These are phyloP conservation scores for Anagrus nilaparvatae DNA, from an alignment of 1,140 invertebrate species.

Conservation along the genomic window DNA sequence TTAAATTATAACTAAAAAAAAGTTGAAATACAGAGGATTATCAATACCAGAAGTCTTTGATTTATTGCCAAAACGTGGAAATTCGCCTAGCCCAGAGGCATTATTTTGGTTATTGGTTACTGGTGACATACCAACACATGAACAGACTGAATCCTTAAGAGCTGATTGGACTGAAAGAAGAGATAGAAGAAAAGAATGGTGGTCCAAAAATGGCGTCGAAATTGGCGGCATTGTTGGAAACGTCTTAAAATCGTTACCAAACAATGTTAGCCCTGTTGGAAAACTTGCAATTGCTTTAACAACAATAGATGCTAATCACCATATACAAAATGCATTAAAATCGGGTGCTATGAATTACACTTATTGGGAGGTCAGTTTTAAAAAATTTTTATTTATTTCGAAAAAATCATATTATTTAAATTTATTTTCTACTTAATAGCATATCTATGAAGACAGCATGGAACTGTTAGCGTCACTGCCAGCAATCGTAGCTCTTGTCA, in stretches of 20 bases:
- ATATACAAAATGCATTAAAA: conserved; percentile 13
- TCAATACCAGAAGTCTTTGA: conserved; percentile 26
- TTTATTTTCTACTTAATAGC: conserved; percentile 18
- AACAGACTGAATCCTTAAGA: conserved; percentile 25
- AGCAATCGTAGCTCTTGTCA: conserved; percentile 23
- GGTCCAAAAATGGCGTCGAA: conserved; percentile 20
- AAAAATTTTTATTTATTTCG: background rate
- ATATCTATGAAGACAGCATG: conserved; percentile 31
- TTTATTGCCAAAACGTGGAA: conserved; percentile 24
- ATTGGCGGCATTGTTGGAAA: conserved; percentile 21
- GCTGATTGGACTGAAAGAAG: conserved; percentile 26
- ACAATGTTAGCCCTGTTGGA: conserved; percentile 20
- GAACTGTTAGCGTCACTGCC: conserved; percentile 28
- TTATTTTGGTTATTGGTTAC: conserved; percentile 31
- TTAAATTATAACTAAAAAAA: no score
- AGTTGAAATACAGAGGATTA: conserved; percentile 28
- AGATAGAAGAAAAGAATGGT: conserved; percentile 21
- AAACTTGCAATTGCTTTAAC: conserved; percentile 25
- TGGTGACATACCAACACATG: conserved; percentile 28
- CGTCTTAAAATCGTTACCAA: conserved; percentile 21
- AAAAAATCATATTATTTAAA: background rate
- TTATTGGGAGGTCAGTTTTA: conserved; percentile 27
- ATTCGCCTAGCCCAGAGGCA: conserved; percentile 26
- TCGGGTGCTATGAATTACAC: conserved; percentile 18
- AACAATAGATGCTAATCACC: conserved; percentile 20